phyloP scores from a whole-genome alignment of 1,140 invertebrate genomes.

The Pararge aegeria region DNA sequence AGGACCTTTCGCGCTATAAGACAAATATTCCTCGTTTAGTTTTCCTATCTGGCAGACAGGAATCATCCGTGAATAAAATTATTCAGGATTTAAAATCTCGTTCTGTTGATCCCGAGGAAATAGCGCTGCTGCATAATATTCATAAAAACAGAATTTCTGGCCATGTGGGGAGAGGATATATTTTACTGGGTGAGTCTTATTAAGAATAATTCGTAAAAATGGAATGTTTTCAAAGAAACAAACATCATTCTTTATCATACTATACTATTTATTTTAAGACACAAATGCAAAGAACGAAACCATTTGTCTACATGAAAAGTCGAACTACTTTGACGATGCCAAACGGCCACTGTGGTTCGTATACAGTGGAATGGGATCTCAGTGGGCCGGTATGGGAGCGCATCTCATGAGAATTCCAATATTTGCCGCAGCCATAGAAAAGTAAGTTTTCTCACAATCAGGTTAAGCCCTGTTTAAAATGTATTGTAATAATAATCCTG shows the following conservation, averaged over 20 bases:
- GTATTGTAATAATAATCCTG: neutral
- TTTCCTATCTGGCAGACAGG: conserved; percentile 37
- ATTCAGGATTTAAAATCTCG: conserved; percentile 46
- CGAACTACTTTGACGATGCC: conserved; percentile 78
- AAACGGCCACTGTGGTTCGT: conserved; percentile 89
- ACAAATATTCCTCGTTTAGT: conserved; percentile 40
- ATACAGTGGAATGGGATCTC: conserved; percentile 94
- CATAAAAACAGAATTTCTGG: conserved; percentile 80
- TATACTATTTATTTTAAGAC: no score
- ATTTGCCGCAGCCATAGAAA: conserved; percentile 86
- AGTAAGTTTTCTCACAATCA: conserved; percentile 71
- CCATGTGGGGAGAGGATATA: conserved; percentile 82
- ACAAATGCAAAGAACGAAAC: conserved; percentile 80
- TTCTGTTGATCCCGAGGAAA: conserved; percentile 79
- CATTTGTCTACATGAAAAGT: conserved; percentile 60
- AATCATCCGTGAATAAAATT: conserved; percentile 39
- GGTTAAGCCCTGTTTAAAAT: conserved; percentile 26
- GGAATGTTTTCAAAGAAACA: neutral
- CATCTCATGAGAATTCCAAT: conserved; percentile 82
- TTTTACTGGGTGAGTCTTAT: conserved; percentile 62
- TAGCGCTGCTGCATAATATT: conserved; percentile 78
- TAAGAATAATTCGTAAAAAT: neutral
- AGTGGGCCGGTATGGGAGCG: conserved; percentile 92
- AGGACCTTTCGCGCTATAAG: conserved; percentile 38
- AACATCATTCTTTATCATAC: no score